phyloP scores from a whole-genome alignment of 2,113 vertebrate species.

The Vombatus ursinus region DNA sequence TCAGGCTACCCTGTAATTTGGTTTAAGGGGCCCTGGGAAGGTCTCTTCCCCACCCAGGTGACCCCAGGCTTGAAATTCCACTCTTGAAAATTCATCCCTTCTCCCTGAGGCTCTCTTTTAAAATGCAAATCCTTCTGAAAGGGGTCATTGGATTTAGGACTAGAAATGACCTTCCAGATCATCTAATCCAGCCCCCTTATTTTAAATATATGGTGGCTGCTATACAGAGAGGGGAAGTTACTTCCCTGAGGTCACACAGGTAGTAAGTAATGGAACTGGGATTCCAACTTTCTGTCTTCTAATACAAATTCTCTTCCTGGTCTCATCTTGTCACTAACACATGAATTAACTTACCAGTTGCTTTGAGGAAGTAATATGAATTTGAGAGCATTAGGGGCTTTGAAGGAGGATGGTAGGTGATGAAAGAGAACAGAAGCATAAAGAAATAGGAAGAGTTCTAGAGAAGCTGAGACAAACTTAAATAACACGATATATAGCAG shows the following conservation, averaged over 20 bases:
- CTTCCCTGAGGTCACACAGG: not conserved
- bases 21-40: not conserved
- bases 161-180: not conserved
- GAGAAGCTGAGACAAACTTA: not conserved
- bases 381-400: not conserved
- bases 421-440: not conserved
- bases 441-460: not conserved
- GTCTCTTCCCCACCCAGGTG: not conserved
- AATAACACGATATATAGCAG: not conserved
- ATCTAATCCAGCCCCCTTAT: not conserved
- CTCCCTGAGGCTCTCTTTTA: not conserved
- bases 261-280: not conserved
- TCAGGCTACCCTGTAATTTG: rapidly evolving
- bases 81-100: not conserved
- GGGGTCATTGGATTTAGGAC: not conserved
- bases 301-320: not conserved
- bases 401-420: not conserved
- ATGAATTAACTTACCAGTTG: not conserved
- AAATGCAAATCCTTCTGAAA: not conserved
- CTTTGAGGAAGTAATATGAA: not conserved
- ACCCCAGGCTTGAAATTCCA: not conserved
- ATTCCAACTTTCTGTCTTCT: not conserved
- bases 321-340: not conserved
- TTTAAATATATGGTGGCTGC: not conserved
- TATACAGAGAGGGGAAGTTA: not conserved